A percentile compares a stretch with the other conserved stretches of the same genome.
phyloP scores from a whole-genome alignment of 2,113 vertebrate genomes.

The Dolichotis patagonum region DNA sequence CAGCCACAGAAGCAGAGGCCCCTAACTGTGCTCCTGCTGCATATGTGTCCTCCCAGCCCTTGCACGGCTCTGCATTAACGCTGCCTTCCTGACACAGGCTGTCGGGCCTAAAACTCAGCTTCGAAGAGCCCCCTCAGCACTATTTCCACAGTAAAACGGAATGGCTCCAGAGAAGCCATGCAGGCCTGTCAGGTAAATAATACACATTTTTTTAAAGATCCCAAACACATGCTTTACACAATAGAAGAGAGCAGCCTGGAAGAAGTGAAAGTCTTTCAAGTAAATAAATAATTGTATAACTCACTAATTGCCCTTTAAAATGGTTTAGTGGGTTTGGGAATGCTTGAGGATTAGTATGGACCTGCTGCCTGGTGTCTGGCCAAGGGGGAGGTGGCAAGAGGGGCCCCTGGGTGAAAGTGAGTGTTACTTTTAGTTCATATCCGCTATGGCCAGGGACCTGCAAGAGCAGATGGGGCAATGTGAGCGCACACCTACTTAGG shows the following conservation, averaged over 20 bases:
- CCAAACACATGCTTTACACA: constrained; percentile 71
- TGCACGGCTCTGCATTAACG: constrained; percentile 45
- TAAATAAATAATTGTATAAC: constrained; percentile 67
- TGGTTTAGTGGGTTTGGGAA: constrained; percentile 30
- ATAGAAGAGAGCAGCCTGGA: constrained; percentile 47
- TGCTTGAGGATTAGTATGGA: background rate
- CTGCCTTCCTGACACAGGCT: constrained; percentile 25
- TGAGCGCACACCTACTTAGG: background rate
- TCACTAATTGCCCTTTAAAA: constrained; percentile 73
- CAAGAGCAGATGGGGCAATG: background rate
- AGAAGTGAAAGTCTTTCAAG: constrained; percentile 63
- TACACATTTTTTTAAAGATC: constrained; percentile 72
- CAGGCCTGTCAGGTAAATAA: constrained; percentile 81
- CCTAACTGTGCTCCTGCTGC: background rate
- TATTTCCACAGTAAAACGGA: constrained; percentile 77
- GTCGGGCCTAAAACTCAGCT: constrained; percentile 49
- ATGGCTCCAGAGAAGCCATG: constrained; percentile 74
- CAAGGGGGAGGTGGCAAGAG: background rate
- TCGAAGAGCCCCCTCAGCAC: constrained; percentile 13
- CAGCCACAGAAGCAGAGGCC: background rate
- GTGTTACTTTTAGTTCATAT: background rate
- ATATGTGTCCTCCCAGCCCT: constrained; percentile 28
- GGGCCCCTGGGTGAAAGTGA: background rate
- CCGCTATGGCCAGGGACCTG: background rate
- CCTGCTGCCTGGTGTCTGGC: background rate